Evolutionary conservation across 2,797 vertebrate genomes (phyloP), one percentile per base, ranked within the genome.

Genomic region (Chaetodon trifasciatus): DNA sequence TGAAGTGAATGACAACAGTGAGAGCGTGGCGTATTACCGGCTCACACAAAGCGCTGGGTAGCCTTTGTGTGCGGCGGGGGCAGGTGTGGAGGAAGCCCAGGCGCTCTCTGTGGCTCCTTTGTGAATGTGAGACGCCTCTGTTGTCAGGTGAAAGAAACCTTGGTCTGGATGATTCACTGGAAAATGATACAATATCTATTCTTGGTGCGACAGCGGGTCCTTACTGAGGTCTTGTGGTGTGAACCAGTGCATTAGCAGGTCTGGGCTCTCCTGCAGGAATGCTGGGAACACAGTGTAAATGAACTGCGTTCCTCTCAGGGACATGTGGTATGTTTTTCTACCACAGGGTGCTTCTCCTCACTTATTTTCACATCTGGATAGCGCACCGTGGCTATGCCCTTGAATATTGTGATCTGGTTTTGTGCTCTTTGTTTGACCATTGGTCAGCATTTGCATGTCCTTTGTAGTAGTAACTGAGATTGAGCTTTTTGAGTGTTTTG

Each of bases 1-100:
- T 62, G 77, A 82, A 86, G 60, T 81, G 82, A 89, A 76, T 83
- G 82, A 86, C 86, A 88, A 74, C 83, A 84, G 81, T 61, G 86
- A 89, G 81, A 69, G 80, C 70, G 16, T 80, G 75, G 79, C 62
- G 16, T 67, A 74, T 35, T 64, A 71, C 53, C 8, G 76, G 24
- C 49, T 49, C 74, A 21, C 73, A 82, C 78, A 79, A 76, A 86
- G 85, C 78, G 85, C 82, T 81, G 75, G 67, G 77, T 49, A 74
- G 79, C 62, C 80, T 85, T 78, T 84, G 85, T 84, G 80, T 74
- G 74, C 5, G 19, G 3, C 1, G 32, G 75, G 47, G 66, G 55
- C 61, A 21, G 86, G 37, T 42, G 28, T 64, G 80, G 60, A 76
- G 75, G 68, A 68, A 77, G 55, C 74, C 57, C 44, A 0, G 58